phyloP scores from a whole-genome alignment of 1,140 invertebrate species.

The Agrypnia vestita region DNA sequence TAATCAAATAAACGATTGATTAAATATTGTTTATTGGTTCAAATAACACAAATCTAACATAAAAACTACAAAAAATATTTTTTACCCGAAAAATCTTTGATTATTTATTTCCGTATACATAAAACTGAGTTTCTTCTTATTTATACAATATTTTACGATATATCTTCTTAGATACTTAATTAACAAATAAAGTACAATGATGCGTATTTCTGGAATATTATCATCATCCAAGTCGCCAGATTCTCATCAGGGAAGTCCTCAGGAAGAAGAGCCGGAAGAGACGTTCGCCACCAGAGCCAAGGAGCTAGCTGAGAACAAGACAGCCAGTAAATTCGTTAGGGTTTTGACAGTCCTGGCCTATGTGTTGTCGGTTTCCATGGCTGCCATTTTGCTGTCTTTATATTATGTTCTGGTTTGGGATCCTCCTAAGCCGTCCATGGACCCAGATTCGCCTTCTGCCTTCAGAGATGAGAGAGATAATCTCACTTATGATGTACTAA shows the following conservation, averaged over 20 bases:
- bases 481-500: neutral
- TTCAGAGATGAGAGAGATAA: slow-evolving; percentile 37
- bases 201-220: slow-evolving; percentile 46
- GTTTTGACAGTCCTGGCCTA: slow-evolving; percentile 96
- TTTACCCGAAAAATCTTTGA: no score
- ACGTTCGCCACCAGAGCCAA: slow-evolving; percentile 69
- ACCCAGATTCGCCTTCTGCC: slow-evolving; percentile 44
- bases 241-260: slow-evolving; percentile 1
- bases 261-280: slow-evolving; percentile 63
- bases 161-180: no score
- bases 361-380: slow-evolving; percentile 93
- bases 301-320: slow-evolving; percentile 82
- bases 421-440: slow-evolving; percentile 63
- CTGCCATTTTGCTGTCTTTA: slow-evolving; percentile 90
- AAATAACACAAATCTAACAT: no score
- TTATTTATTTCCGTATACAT: no score
- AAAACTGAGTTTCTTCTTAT: no score
- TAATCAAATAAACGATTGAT: no score
- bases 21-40: no score
- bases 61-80: no score
- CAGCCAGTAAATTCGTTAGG: slow-evolving; percentile 87
- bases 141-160: no score
- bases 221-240: slow-evolving; percentile 50
- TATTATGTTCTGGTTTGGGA: slow-evolving; percentile 92
- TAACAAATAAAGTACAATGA: slow-evolving; percentile 14